Base-by-base conservation (phyloP, 2,113 vertebrate species). In the Toxotes chatareus region DNA sequence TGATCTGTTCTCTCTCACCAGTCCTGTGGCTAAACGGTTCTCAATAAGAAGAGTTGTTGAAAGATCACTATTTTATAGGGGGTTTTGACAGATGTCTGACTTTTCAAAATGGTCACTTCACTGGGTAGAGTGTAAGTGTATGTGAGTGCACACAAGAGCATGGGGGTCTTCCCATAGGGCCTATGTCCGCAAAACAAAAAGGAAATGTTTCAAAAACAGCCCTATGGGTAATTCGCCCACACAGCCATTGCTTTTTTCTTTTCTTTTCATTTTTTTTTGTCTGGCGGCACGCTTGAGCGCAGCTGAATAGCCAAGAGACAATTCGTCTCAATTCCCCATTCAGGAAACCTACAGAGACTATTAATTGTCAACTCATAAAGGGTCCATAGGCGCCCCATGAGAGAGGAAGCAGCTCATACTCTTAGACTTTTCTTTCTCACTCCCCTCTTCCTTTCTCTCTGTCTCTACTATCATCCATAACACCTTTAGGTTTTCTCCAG, bases 341-440 rank as follows among this genome's bases (percentile, higher is more conserved):
- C 88, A 93, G 88, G 88, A 77, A 89, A 83, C 89, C 91, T 84
- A 90, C 91, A 93, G 90, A 91, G 92, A 89, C 90, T 87, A 94
- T 94, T 94, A 93, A 93, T 93, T 89, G 88, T 91, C 89, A 79
- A 86, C 92, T 92, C 90, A 92, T 94, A 93, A 94, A 94, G 86
- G 89, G 71, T 44, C 88, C 73, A 62, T 31, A 46, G 73, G 77
- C 65, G 65, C 68, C 80, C 76, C 83, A 44, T 66, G 86, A 89
- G 80, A 87, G 88, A 93, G 82, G 86, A 92, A 89, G 74, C 83
- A 31, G 75, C 84, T 87, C 76, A 78, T 55, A 77, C 56, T 76
- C 84, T 51, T 34, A 59, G 73, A 76, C n/a, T 46, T 80, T 79
- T 88, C 64, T 62, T 62, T 53, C 66, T 83, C 65, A 51, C 86